Conservation (phyloP, 1,140 invertebrate species). For the Acromyrmex heyeri region DNA sequence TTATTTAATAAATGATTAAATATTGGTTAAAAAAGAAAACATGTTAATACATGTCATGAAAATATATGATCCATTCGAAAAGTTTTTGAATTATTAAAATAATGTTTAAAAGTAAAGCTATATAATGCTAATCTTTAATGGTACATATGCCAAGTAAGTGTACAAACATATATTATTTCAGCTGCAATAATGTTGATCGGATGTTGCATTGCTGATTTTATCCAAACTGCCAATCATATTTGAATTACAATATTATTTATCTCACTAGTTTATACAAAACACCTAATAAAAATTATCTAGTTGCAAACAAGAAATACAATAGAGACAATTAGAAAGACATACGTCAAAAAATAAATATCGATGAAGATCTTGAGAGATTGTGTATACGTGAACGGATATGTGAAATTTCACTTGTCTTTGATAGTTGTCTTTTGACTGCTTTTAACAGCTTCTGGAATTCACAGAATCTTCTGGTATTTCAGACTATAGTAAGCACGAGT, state of each 20-base stretch:
- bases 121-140: conserved; percentile 11
- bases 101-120: background rate
- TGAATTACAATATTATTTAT: conserved; percentile 14
- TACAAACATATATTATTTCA: conserved; percentile 20
- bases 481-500: conserved; percentile 85
- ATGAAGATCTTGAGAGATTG: conserved; percentile 2
- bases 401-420: conserved; percentile 18
- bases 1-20: conserved; percentile 11
- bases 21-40: background rate
- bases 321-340: background rate
- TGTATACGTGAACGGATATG: background rate
- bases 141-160: background rate
- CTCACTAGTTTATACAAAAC: conserved; percentile 29
- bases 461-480: conserved; percentile 85
- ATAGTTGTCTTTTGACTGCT: conserved; percentile 1
- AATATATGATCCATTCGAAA: background rate
- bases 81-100: background rate
- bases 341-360: background rate
- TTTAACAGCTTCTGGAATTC: conserved; percentile 50
- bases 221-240: background rate
- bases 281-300: conserved; percentile 22
- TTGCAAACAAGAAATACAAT: background rate
- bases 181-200: background rate
- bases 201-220: background rate
- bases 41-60: background rate